A percentile compares a stretch with the other conserved stretches of the same genome.
These are phyloP conservation scores for Syngnathus scovelli DNA, from an alignment of 2,113 vertebrate genomes.

Conservation along the genomic window DNA sequence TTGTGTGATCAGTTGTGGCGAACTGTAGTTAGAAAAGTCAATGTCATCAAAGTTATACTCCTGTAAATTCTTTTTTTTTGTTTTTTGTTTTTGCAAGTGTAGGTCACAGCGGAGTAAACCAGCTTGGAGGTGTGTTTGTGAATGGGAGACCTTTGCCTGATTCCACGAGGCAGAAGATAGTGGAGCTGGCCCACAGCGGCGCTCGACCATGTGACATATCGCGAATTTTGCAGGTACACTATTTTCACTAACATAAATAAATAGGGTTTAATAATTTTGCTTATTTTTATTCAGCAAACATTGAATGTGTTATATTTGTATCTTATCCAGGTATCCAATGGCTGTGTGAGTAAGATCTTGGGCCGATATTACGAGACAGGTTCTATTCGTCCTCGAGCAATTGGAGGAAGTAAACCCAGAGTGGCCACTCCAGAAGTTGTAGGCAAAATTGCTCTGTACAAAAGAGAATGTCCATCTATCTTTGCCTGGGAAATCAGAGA, in stretches of 20 bases:
- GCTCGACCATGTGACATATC: constrained; percentile 98
- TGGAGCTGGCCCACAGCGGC: constrained; percentile 95
- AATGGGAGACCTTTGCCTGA: constrained; percentile 96
- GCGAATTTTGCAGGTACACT: constrained; percentile 92
- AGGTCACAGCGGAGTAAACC: constrained; percentile 99
- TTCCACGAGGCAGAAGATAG: constrained; percentile 96
- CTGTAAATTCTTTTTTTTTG: background rate
- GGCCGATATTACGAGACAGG: constrained; percentile 99
- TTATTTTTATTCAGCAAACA: background rate
- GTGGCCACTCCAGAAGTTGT: constrained; percentile 98
- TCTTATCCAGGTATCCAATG: constrained; percentile 90
- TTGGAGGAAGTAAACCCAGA: constrained; percentile 97
- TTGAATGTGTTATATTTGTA: constrained; percentile 76
- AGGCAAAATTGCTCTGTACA: constrained; percentile 96
- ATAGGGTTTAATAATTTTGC: background rate
- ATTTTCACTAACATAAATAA: background rate
- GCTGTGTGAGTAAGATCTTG: constrained; percentile 99
- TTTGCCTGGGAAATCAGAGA: constrained; percentile 99
- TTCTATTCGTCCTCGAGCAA: constrained; percentile 97
- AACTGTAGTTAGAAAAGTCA: background rate
- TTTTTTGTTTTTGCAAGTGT: constrained; percentile 14
- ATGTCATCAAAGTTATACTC: background rate
- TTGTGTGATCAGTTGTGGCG: background rate
- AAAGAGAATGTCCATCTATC: constrained; percentile 98
- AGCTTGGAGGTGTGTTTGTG: constrained; percentile 97